Evolutionary conservation across 2,113 vertebrate species (phyloP).

Genomic region (Todiramphus saurophagus): DNA sequence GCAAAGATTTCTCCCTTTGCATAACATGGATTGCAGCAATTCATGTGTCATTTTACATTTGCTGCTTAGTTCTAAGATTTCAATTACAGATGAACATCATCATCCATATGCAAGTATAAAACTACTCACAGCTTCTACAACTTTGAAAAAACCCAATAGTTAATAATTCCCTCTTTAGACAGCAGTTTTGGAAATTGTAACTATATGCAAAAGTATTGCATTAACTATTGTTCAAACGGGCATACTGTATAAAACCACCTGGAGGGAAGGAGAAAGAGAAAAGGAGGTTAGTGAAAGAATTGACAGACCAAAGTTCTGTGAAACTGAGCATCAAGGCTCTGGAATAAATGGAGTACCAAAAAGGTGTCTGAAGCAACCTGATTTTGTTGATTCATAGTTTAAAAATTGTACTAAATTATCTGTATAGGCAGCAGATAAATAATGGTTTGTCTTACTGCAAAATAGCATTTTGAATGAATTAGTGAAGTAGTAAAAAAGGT

Average conservation of each 20-base stretch:
- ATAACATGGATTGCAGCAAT: not conserved
- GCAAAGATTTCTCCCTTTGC: not conserved
- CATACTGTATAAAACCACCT: not conserved
- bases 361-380: not conserved
- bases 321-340: not conserved
- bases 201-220: not conserved
- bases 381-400: constrained; percentile 9
- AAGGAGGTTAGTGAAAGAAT: not conserved
- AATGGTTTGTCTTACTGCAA: not conserved
- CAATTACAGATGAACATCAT: not conserved
- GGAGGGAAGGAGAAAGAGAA: not conserved
- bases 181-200: not conserved
- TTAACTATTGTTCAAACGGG: not conserved
- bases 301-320: not conserved
- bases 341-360: not conserved
- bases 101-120: not conserved
- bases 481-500: not conserved
- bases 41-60: not conserved
- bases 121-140: not conserved
- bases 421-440: not conserved
- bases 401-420: not conserved
- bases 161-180: not conserved
- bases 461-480: not conserved
- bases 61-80: not conserved
- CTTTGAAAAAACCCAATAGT: not conserved